Conservation (phyloP, 2,113 vertebrate genomes). For the Gracilinanus agilis region DNA sequence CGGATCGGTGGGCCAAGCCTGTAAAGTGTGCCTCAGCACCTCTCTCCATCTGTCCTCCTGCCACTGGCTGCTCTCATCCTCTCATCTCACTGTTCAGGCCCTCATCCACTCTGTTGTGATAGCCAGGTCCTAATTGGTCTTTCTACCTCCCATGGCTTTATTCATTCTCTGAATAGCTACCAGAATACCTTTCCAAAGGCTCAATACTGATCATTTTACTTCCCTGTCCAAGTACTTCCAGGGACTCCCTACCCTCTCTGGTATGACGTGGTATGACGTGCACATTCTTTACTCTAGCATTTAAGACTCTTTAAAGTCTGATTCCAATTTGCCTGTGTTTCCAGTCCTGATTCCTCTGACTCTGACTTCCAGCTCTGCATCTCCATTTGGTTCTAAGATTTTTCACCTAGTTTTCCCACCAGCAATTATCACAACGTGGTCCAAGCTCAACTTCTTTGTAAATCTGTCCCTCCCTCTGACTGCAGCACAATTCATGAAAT, state of each 20-base stretch:
- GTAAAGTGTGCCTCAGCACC: not conserved
- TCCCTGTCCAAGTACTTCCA: not conserved
- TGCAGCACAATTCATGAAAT: too few relatives aligned
- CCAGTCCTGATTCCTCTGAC: not conserved
- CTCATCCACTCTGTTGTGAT: not conserved
- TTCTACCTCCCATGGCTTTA: not conserved
- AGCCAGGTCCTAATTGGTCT: not conserved
- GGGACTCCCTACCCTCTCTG: not conserved
- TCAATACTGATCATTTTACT: not conserved
- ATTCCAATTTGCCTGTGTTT: not conserved
- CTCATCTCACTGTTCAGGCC: too few relatives aligned
- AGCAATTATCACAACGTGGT: not conserved
- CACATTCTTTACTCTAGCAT: not conserved
- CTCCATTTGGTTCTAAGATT: not conserved
- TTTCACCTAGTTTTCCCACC: not conserved
- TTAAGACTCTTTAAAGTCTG: not conserved
- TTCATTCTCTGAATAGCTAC: not conserved
- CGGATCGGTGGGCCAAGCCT: not conserved
- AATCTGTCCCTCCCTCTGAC: not conserved
- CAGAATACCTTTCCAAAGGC: not conserved
- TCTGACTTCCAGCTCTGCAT: not conserved
- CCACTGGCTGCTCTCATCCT: too few relatives aligned
- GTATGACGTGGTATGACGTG: not conserved
- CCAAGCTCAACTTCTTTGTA: not conserved
- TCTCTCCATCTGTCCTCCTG: not conserved